Percentiles rank a stretch among this genome's conserved stretches.
Evolutionary conservation across 2,113 vertebrate genomes (phyloP).

Genomic region (Zosterops lateralis): DNA sequence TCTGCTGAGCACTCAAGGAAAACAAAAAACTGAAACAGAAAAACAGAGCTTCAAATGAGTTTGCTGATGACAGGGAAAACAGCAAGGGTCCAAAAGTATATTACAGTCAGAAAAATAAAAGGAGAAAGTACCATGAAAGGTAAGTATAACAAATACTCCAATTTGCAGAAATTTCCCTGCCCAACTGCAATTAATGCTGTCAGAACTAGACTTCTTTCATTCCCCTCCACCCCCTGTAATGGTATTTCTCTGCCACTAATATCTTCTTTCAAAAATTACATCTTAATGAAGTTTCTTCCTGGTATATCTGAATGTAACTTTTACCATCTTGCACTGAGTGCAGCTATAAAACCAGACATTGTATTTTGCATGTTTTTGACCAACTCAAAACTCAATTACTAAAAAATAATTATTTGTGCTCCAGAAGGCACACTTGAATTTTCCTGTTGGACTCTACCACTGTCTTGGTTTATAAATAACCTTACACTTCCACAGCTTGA

Average conservation of each 20-base stretch:
- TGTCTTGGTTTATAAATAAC: neutral
- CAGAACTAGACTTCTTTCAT: neutral
- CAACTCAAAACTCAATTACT: neutral
- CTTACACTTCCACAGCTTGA: neutral
- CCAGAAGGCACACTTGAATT: neutral
- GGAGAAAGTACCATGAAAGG: neutral
- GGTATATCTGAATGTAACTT: neutral
- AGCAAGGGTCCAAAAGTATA: neutral
- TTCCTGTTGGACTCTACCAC: neutral
- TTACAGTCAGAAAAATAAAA: neutral
- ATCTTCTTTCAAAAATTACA: neutral
- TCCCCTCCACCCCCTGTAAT: neutral
- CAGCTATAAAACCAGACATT: neutral
- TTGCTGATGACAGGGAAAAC: neutral
- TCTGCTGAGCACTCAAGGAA: neutral
- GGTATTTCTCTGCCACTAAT: neutral
- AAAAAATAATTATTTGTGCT: neutral
- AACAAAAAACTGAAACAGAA: neutral
- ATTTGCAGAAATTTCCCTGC: neutral
- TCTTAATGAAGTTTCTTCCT: neutral
- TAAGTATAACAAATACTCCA: neutral
- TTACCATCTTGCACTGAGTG: neutral
- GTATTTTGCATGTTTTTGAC: neutral
- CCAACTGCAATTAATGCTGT: neutral
- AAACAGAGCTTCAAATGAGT: neutral